Percentiles rank a stretch among this genome's conserved stretches.
These are phyloP conservation scores for Drosophila eugracilis DNA, from an alignment of 1,140 invertebrate species.

Conservation along the genomic window DNA sequence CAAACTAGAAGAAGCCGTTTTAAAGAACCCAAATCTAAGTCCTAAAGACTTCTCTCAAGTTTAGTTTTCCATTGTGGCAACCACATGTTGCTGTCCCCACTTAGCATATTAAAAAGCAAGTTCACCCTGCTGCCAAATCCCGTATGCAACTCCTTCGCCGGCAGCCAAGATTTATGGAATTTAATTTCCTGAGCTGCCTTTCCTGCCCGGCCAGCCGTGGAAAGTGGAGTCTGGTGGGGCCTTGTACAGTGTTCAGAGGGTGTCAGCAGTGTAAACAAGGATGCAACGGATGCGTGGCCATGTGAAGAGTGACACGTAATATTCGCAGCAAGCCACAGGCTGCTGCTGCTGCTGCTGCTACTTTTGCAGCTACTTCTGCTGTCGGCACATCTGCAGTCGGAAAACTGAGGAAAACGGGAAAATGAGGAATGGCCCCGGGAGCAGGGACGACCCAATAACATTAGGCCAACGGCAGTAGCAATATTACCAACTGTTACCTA, in stretches of 20 bases:
- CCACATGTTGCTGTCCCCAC: conserved; percentile 67
- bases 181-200: conserved; percentile 78
- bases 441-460: conserved; percentile 65
- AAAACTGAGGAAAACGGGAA: conserved; percentile 35
- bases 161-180: conserved; percentile 71
- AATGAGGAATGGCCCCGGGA: conserved; percentile 62
- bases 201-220: conserved; percentile 40
- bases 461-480: conserved; percentile 54
- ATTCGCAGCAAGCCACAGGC: conserved; percentile 44
- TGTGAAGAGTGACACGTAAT: conserved; percentile 74
- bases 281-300: conserved; percentile 62
- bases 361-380: conserved; percentile 17
- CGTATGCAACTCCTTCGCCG: conserved; percentile 18
- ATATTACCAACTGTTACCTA: conserved; percentile 52
- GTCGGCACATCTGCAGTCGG: conserved; percentile 72
- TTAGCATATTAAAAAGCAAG: conserved; percentile 72
- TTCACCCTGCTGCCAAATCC: conserved; percentile 24
- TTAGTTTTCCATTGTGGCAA: conserved; percentile 26
- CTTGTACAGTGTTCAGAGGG: neutral
- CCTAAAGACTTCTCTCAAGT: conserved; percentile 15
- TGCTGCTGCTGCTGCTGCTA: conserved; percentile 30
- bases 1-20: no score
- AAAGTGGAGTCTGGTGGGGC: conserved; percentile 20
- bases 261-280: conserved; percentile 39
- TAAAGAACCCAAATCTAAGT: no score